Evolutionary conservation across 2,888 invertebrate species (phyloP), one percentile per base, ranked within the genome.

Genomic region (Aspidapion aeneum): DNA sequence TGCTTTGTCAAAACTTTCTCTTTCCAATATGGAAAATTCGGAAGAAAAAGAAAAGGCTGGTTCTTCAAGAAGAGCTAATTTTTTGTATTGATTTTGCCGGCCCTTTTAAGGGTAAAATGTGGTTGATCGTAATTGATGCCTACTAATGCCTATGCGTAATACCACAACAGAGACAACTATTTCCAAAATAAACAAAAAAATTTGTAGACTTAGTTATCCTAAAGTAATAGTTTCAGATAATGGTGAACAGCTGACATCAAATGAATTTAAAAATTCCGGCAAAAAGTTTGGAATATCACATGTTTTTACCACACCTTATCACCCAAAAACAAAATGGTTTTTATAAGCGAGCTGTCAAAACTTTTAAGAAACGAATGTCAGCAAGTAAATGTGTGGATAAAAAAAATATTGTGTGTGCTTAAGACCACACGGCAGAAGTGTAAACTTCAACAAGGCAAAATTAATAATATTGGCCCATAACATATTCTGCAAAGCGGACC

Each of bases 191-290:
- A 21, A 57, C 3, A 50, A 20, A 21, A 21, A n/a, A n/a, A n/a
- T n/a, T n/a, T n/a, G n/a, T n/a, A n/a, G n/a, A n/a, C 52, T 58
- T 68, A 72, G 74, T 0, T 64, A 74, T 9, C 74, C 73, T 5
- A 70, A 68, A 19, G 51, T 58, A 1, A 55, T 74, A 12, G 71
- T 75, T 16, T 68, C 71, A 0, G 74, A 73, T 63, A 74, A 74
- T 61, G 73, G 72, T 5, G 64, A 68, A 0, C 65, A 68, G 20
- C 71, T 72, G 55, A 65, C 65, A 5, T 73, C 71, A 18, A 57
- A 63, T 21, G 69, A 73, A 62, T 72, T 74, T 57, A 22, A 58
- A 55, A 19, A 52, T 21, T 66, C 61, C 20, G 62, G 64, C 21
- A 55, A 54, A 18, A 18, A 52, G 18, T 64, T 63, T 21, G 63